phyloP scores from a whole-genome alignment of 2,888 invertebrate species.

The Chouioia cunea region DNA sequence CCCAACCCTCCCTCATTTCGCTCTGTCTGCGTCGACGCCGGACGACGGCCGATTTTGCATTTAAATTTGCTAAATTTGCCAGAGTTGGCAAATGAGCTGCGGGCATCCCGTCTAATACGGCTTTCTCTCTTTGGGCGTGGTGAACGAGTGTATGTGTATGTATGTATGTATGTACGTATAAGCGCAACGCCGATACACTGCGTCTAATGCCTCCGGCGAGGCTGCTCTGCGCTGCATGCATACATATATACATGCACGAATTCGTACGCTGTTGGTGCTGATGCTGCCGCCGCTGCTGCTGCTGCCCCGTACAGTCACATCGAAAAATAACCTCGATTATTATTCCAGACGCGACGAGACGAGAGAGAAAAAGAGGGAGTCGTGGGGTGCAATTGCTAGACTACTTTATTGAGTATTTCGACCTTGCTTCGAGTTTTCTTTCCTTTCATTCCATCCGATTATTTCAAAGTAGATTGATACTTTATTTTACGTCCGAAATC shows the following conservation, averaged over 20 bases:
- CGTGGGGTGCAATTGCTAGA: not conserved
- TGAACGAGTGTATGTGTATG: not conserved
- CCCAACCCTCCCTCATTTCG: conserved; percentile 38
- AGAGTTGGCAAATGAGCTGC: conserved; percentile 67
- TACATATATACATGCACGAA: conserved; percentile 25
- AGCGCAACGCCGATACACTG: conserved; percentile 58
- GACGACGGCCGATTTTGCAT: conserved; percentile 65
- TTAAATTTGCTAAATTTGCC: conserved; percentile 67
- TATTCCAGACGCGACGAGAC: conserved; percentile 39
- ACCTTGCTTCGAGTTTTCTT: conserved; percentile 10
- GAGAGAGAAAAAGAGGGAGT: conserved; percentile 5
- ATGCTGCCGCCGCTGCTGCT: too few relatives aligned
- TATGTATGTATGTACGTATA: not conserved
- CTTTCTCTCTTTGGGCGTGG: not conserved
- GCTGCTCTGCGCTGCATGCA: conserved; percentile 43
- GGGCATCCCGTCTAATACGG: conserved; percentile 64
- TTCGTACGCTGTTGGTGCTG: conserved; percentile 4
- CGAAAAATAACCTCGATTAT: conserved; percentile 42
- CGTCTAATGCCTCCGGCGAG: conserved; percentile 61
- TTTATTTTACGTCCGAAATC: too few relatives aligned
- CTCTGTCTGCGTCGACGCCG: conserved; percentile 31
- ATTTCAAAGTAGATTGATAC: too few relatives aligned
- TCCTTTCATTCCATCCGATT: too few relatives aligned
- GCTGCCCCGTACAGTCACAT: conserved; percentile 23
- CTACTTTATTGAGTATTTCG: conserved; percentile 29